Percentiles rank a stretch among this genome's conserved stretches.
phyloP scores from a whole-genome alignment of 2,888 invertebrate species.

The Cremastinae sp. region DNA sequence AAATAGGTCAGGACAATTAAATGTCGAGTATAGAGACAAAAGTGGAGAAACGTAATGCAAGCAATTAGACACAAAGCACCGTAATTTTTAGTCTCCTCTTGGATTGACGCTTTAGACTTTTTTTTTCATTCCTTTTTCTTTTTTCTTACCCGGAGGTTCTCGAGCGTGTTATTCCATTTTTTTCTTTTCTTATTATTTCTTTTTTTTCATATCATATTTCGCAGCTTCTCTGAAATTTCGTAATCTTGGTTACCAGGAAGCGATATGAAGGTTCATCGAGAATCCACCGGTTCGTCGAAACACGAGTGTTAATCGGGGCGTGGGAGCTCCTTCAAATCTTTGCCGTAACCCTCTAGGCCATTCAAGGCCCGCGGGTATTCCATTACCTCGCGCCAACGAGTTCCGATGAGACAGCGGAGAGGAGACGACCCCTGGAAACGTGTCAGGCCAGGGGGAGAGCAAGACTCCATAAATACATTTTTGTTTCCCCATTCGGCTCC shows the following conservation, averaged over 20 bases:
- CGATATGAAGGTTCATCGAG: neutral
- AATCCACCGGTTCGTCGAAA: neutral
- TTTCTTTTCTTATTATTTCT: constrained; percentile 2
- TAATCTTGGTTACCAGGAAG: too few relatives aligned
- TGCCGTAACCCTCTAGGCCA: neutral
- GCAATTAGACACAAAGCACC: constrained; percentile 50
- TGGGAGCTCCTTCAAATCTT: neutral
- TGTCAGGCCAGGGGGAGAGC: neutral
- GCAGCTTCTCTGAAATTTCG: too few relatives aligned
- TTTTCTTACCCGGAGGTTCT: neutral
- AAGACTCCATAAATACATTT: constrained; percentile 10
- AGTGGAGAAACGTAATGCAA: constrained; percentile 22
- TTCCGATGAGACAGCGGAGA: too few relatives aligned
- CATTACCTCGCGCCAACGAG: neutral
- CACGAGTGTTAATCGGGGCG: too few relatives aligned
- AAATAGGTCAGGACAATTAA: constrained; percentile 53
- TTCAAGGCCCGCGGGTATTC: neutral
- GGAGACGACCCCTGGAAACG: neutral
- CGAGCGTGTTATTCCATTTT: too few relatives aligned
- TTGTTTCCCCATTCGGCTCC: constrained; percentile 20
- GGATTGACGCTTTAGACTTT: neutral
- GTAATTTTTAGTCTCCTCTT: constrained; percentile 11
- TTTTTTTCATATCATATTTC: neutral
- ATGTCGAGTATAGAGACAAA: constrained; percentile 29
- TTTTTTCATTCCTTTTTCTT: neutral